Evolutionary conservation across 2,888 invertebrate species (phyloP).

Genomic region (Calliopum simillimum): DNA sequence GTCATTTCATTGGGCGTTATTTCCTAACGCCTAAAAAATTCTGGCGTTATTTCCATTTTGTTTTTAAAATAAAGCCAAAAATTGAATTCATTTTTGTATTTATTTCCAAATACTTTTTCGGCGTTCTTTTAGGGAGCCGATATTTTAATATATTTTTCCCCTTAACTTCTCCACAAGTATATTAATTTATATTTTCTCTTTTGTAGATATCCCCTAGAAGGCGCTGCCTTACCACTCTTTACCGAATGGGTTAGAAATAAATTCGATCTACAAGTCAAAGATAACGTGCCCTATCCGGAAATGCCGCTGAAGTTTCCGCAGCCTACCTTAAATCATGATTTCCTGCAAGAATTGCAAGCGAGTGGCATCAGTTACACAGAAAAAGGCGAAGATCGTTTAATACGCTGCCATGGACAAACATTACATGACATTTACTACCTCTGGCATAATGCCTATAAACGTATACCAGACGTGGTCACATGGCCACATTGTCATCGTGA

Average conservation of each 20-base stretch:
- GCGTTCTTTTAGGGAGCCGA: too few relatives aligned
- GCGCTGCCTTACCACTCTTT: constrained; percentile 79
- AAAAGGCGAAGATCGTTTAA: constrained; percentile 85
- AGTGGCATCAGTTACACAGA: constrained; percentile 73
- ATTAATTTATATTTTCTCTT: background rate
- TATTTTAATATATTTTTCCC: too few relatives aligned
- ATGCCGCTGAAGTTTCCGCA: constrained; percentile 75
- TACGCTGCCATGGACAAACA: constrained; percentile 94
- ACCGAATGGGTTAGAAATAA: constrained; percentile 82
- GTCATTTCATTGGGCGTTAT: too few relatives aligned
- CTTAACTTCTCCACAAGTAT: too few relatives aligned
- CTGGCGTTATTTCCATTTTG: too few relatives aligned
- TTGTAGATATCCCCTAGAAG: constrained; percentile 80
- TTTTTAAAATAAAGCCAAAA: too few relatives aligned
- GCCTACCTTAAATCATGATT: constrained; percentile 73
- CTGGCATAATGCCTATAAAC: constrained; percentile 77
- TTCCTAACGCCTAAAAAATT: too few relatives aligned
- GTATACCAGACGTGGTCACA: constrained; percentile 93
- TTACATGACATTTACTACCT: constrained; percentile 87
- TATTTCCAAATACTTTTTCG: too few relatives aligned
- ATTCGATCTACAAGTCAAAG: constrained; percentile 74
- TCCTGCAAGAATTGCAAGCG: constrained; percentile 72
- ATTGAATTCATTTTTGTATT: too few relatives aligned
- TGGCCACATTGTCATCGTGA: constrained; percentile 93
- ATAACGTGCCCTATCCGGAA: constrained; percentile 67